Evolutionary conservation across 2,797 vertebrate species (phyloP).

Genomic region (Lepus oiostolus): DNA sequence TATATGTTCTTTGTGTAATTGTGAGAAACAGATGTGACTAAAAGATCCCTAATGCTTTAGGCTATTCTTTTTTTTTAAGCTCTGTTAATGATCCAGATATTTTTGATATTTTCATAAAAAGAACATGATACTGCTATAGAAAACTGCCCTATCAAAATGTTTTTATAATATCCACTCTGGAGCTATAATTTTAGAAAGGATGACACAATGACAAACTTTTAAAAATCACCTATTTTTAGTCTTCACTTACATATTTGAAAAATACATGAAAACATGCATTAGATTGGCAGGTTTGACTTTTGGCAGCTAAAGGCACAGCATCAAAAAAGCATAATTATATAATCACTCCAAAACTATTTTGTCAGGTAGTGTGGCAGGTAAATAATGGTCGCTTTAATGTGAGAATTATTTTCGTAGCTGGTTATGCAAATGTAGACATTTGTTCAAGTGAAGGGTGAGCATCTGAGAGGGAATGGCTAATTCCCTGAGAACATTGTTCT

Average conservation of each 20-base stretch:
- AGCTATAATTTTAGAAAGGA: constrained; percentile 52
- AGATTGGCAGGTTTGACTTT: constrained; percentile 66
- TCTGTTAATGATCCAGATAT: constrained; percentile 21
- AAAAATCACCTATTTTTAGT: constrained; percentile 48
- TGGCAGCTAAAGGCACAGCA: constrained; percentile 34
- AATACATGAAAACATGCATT: constrained; percentile 43
- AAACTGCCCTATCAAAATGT: constrained; percentile 29
- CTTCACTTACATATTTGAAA: constrained; percentile 57
- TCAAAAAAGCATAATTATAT: constrained; percentile 75
- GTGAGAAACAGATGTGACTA: not conserved
- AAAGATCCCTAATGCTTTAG: constrained; percentile 24
- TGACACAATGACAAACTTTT: constrained; percentile 59
- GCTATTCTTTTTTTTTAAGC: constrained; percentile 41
- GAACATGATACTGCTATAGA: not conserved
- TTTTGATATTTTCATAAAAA: constrained; percentile 55
- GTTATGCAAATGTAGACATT: constrained; percentile 71
- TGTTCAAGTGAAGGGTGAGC: constrained; percentile 62
- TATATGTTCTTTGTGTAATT: not conserved
- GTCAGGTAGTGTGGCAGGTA: constrained; percentile 68
- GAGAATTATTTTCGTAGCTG: constrained; percentile 65
- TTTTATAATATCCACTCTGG: constrained; percentile 11
- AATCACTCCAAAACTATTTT: constrained; percentile 73
- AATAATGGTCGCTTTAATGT: constrained; percentile 69
- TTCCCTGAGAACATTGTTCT: not conserved
- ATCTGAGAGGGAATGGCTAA: constrained; percentile 21